phyloP scores from a whole-genome alignment of 2,888 invertebrate species.

The Crossocerus cetratus region DNA sequence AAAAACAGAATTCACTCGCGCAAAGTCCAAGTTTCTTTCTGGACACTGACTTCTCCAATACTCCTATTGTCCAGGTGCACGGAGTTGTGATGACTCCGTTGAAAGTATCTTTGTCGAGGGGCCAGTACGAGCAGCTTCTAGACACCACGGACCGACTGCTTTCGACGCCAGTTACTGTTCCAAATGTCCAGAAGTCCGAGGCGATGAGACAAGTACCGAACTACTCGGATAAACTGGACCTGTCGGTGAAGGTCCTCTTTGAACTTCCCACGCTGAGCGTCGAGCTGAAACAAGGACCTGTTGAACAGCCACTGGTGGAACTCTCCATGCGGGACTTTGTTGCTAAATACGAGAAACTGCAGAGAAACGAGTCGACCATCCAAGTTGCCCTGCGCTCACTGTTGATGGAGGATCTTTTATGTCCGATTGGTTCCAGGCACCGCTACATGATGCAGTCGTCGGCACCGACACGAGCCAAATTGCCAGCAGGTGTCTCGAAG shows the following conservation, averaged over 20 bases:
- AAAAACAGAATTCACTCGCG: conserved; percentile 73
- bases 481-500: conserved; percentile 79
- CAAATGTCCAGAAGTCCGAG: conserved; percentile 65
- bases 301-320: conserved; percentile 89
- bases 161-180: conserved; percentile 69
- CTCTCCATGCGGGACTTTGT: conserved; percentile 90
- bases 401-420: conserved; percentile 93
- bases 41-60: conserved; percentile 59
- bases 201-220: conserved; percentile 66
- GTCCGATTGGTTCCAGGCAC: conserved; percentile 87
- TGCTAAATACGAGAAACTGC: conserved; percentile 84
- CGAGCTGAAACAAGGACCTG: conserved; percentile 85
- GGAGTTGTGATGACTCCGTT: conserved; percentile 91
- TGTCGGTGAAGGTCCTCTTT: conserved; percentile 81
- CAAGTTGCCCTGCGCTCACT: conserved; percentile 90
- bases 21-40: conserved; percentile 64
- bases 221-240: conserved; percentile 69
- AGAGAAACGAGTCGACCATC: conserved; percentile 84
- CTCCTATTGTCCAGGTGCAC: conserved; percentile 70
- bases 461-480: conserved; percentile 68
- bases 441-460: conserved; percentile 90
- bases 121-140: conserved; percentile 93
- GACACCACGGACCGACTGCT: conserved; percentile 81
- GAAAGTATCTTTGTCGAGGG: conserved; percentile 90
- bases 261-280: conserved; percentile 87